phyloP scores from a whole-genome alignment of 2,888 invertebrate species.

The Cantharis rustica region DNA sequence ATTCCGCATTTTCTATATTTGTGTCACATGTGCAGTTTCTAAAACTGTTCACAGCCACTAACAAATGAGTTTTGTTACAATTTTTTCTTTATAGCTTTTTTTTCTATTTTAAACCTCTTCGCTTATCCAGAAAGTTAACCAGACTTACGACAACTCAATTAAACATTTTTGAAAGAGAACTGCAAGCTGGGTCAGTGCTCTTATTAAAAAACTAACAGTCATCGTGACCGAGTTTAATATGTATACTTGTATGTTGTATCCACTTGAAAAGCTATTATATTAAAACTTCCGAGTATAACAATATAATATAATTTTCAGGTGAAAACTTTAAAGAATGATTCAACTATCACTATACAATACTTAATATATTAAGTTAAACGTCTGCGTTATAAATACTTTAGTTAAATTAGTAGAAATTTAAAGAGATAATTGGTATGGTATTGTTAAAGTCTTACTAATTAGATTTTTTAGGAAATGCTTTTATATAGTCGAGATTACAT shows the following conservation, averaged over 20 bases:
- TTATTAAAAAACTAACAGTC: slow-evolving; percentile 12
- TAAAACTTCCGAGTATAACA: neutral
- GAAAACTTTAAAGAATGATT: neutral
- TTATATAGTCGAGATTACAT: neutral
- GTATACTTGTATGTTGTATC: neutral
- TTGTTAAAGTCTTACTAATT: neutral
- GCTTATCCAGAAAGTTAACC: slow-evolving; percentile 19
- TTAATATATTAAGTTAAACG: neutral
- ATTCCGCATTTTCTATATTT: slow-evolving; percentile 26
- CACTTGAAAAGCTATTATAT: neutral
- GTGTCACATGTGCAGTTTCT: slow-evolving; percentile 26
- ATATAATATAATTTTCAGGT: neutral
- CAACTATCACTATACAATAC: neutral
- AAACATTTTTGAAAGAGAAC: slow-evolving; percentile 12
- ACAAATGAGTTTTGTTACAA: slow-evolving; percentile 18
- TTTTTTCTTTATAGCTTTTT: slow-evolving; percentile 8
- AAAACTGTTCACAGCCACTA: slow-evolving; percentile 24
- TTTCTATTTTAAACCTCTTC: slow-evolving; percentile 11
- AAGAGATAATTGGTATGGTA: neutral
- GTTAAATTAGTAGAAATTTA: neutral
- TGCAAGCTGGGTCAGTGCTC: slow-evolving; percentile 11
- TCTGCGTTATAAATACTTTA: neutral
- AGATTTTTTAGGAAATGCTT: neutral
- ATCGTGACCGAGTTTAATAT: slow-evolving; percentile 7
- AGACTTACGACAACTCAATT: slow-evolving; percentile 17